These are phyloP conservation scores for Dermochelys coriacea DNA, from an alignment of 2,797 vertebrate species.

Conservation along the genomic window DNA sequence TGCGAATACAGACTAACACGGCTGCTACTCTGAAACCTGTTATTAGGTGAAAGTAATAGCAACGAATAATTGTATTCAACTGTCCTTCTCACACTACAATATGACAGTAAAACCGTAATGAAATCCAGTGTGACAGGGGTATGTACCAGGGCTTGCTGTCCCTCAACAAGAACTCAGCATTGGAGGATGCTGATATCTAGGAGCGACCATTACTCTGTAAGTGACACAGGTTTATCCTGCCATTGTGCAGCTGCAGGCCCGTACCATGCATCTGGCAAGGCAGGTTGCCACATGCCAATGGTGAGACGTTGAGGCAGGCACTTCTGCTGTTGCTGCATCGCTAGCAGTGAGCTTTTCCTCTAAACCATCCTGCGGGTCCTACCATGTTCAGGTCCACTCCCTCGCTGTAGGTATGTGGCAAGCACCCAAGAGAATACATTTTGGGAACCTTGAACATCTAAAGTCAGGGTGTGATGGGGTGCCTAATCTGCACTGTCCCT, in stretches of 20 bases:
- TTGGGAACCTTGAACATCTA: not conserved
- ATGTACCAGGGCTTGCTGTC: too few species aligned
- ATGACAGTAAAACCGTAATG: constrained; percentile 55
- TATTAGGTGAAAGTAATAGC: too few species aligned
- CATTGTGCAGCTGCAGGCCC: not conserved
- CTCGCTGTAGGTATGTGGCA: not conserved
- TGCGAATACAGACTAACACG: too few species aligned
- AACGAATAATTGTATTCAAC: constrained; percentile 54
- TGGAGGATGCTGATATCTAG: too few species aligned
- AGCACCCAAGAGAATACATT: not conserved
- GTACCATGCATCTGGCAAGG: not conserved
- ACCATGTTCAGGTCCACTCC: not conserved
- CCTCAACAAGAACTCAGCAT: too few species aligned
- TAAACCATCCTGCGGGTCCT: not conserved
- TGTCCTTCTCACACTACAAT: constrained; percentile 10
- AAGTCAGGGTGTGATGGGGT: not conserved
- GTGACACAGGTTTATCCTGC: not conserved
- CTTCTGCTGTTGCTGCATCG: not conserved
- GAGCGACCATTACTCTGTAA: too few species aligned
- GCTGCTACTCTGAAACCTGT: too few species aligned
- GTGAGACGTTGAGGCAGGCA: not conserved
- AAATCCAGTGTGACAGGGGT: not conserved
- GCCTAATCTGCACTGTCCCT: too few species aligned
- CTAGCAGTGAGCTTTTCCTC: not conserved
- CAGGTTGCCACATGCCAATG: not conserved